phyloP scores from a whole-genome alignment of 1,140 invertebrate genomes.

The Lamellibrachia luymesi region DNA sequence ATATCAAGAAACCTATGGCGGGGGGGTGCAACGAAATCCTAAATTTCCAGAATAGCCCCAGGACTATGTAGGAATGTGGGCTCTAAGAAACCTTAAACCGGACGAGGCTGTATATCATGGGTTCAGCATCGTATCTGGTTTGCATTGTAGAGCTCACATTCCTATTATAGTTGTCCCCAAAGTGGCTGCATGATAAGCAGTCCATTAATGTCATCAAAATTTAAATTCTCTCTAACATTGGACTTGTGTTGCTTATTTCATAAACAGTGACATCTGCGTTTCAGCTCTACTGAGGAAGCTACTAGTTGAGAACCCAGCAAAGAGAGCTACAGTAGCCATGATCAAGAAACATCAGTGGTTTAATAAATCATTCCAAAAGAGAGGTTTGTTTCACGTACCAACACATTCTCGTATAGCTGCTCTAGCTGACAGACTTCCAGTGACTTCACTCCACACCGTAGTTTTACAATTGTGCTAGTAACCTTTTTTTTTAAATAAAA shows the following conservation, averaged over 20 bases:
- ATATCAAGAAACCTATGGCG: no score
- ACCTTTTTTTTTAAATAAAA: neutral
- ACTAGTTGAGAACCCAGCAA: slow-evolving; percentile 65
- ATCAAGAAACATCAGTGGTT: slow-evolving; percentile 79
- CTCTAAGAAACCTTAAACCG: no score
- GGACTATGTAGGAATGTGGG: no score
- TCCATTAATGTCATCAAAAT: no score
- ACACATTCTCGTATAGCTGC: neutral
- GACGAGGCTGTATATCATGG: no score
- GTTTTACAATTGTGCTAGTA: neutral
- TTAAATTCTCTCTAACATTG: no score
- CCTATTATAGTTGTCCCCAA: no score
- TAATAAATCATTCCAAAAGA: slow-evolving; percentile 60
- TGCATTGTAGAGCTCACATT: no score
- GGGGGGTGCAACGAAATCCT: slow-evolving; percentile 13
- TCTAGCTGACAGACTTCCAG: neutral
- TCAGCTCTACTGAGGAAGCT: slow-evolving; percentile 71
- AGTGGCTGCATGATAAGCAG: no score
- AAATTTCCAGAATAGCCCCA: no score
- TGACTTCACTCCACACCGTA: neutral
- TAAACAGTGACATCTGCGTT: neutral
- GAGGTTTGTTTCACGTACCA: neutral
- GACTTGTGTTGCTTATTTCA: neutral
- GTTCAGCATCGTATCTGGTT: no score
- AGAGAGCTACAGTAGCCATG: slow-evolving; percentile 68